Conservation (phyloP, 2,888 invertebrate species). For the Meliscaeva auricollis region DNA sequence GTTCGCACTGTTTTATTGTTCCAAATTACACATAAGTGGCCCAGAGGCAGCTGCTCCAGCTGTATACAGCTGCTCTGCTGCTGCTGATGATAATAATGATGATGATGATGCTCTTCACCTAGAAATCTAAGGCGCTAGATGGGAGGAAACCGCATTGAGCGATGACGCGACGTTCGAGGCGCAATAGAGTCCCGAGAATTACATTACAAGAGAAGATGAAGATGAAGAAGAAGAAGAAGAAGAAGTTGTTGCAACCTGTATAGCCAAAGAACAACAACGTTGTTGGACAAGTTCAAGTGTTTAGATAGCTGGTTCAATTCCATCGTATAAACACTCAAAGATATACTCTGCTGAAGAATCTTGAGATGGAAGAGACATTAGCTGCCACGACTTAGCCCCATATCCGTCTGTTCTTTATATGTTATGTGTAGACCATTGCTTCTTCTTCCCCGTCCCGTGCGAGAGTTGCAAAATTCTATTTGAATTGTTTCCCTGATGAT, state of each 20-base stretch:
- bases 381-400: slow-evolving; percentile 55
- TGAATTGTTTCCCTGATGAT: slow-evolving; percentile 13
- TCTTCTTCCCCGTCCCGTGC: neutral
- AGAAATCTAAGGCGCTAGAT: slow-evolving; percentile 50
- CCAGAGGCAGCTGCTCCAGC: slow-evolving; percentile 43
- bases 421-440: neutral
- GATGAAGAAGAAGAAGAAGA: neutral
- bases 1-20: slow-evolving; percentile 75
- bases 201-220: no score
- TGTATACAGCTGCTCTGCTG: slow-evolving; percentile 39
- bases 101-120: slow-evolving; percentile 43
- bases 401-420: slow-evolving; percentile 56
- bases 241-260: slow-evolving; percentile 68
- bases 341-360: neutral
- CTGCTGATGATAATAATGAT: slow-evolving; percentile 38
- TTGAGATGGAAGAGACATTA: slow-evolving; percentile 35
- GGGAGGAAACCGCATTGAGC: slow-evolving; percentile 31
- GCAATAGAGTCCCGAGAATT: neutral
- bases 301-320: slow-evolving; percentile 62
- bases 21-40: slow-evolving; percentile 72
- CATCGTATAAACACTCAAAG: slow-evolving; percentile 34
- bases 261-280: slow-evolving; percentile 68
- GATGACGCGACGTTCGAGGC: slow-evolving; percentile 35
- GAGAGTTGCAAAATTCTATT: neutral
- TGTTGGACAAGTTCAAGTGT: slow-evolving; percentile 68